Conservation (phyloP, 1,140 invertebrate genomes). For the Goniozus legneri region DNA sequence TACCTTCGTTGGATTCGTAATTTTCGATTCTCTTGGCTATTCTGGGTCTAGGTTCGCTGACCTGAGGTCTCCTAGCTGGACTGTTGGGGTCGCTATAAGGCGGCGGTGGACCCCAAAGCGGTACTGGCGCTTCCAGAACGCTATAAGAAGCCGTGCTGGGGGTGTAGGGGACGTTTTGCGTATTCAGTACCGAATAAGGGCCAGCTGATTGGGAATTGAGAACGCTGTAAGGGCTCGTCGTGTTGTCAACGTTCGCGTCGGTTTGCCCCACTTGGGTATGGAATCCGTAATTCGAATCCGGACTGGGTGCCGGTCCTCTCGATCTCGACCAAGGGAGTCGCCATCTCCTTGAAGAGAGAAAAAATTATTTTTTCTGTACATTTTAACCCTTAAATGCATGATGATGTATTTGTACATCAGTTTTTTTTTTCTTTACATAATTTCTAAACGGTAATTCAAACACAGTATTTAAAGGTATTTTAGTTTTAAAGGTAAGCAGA, state of each 20-base stretch:
- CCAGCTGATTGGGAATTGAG: slow-evolving; percentile 41
- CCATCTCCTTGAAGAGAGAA: slow-evolving; percentile 40
- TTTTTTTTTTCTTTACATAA: no score
- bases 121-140: slow-evolving; percentile 55
- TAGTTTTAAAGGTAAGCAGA: not conserved
- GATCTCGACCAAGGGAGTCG: slow-evolving; percentile 49
- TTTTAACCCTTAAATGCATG: no score
- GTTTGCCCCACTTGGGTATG: slow-evolving; percentile 50
- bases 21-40: slow-evolving; percentile 45
- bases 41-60: slow-evolving; percentile 37
- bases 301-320: slow-evolving; percentile 53
- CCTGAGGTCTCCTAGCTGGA: slow-evolving; percentile 54
- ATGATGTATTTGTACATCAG: no score
- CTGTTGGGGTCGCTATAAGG: slow-evolving; percentile 72
- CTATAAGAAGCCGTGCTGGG: slow-evolving; percentile 49
- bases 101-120: slow-evolving; percentile 70
- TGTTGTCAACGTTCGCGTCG: slow-evolving; percentile 36
- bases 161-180: slow-evolving; percentile 30
- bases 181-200: slow-evolving; percentile 43
- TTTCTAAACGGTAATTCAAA: no score
- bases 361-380: not conserved
- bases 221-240: slow-evolving; percentile 32
- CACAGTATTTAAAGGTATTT: slow-evolving; percentile 1
- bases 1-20: slow-evolving; percentile 44
- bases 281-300: slow-evolving; percentile 67